These are phyloP conservation scores for Lampris megalopsis DNA, from an alignment of 2,113 vertebrate genomes.

Conservation along the genomic window DNA sequence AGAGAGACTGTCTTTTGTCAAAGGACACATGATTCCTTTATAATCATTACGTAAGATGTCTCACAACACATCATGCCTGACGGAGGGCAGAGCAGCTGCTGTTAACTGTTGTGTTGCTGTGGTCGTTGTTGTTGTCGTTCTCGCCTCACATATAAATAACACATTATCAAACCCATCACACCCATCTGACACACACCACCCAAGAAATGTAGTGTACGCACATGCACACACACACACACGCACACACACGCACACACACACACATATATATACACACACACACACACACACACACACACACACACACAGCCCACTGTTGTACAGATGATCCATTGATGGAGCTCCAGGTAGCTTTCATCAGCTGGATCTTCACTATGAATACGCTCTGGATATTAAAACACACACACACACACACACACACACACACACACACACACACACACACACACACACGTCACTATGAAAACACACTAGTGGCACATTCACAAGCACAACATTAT, in stretches of 20 bases:
- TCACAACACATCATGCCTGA: too few species aligned
- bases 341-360: slow-evolving; percentile 65
- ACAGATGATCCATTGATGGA: slow-evolving; percentile 54
- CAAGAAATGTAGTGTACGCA: too few species aligned
- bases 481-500: background rate
- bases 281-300: background rate
- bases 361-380: slow-evolving; percentile 58
- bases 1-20: too few species aligned
- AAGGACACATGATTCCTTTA: too few species aligned
- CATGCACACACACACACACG: background rate
- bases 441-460: slow-evolving; percentile 8
- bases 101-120: too few species aligned
- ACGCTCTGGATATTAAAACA: slow-evolving; percentile 42
- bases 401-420: slow-evolving; percentile 23
- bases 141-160: too few species aligned
- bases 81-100: too few species aligned
- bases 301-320: background rate
- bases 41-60: too few species aligned
- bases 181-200: too few species aligned
- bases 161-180: too few species aligned
- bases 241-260: background rate
- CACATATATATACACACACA: slow-evolving; percentile 7
- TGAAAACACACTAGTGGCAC: background rate
- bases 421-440: slow-evolving; percentile 14
- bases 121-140: too few species aligned